A percentile compares a stretch with the other conserved stretches of the same genome.
These are phyloP conservation scores for Spea multiplicata DNA, from an alignment of 2,113 vertebrate genomes.

Conservation along the genomic window DNA sequence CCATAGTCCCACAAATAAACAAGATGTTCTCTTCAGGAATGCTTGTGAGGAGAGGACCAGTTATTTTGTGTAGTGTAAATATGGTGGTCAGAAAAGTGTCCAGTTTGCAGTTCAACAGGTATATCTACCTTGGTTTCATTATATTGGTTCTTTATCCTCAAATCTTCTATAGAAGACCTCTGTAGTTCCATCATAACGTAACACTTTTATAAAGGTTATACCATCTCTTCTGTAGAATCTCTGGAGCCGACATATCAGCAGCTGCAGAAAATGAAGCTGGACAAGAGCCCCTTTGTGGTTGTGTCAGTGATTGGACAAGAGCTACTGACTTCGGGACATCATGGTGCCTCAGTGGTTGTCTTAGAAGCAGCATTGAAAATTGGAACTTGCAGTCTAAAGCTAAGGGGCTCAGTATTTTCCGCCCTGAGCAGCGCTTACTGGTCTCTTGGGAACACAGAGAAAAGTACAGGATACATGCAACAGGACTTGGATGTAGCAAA, in stretches of 20 bases:
- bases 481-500: constrained; percentile 93
- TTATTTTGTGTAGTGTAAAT: too few relatives aligned
- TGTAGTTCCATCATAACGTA: not conserved
- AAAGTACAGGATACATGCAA: constrained; percentile 93
- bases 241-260: constrained; percentile 96
- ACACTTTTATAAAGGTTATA: not conserved
- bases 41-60: too few relatives aligned
- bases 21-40: too few relatives aligned
- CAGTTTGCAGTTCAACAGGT: not conserved
- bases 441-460: constrained; percentile 89
- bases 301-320: constrained; percentile 96
- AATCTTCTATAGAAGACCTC: too few relatives aligned
- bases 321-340: constrained; percentile 86
- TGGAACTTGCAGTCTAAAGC: constrained; percentile 94
- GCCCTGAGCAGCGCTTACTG: constrained; percentile 94
- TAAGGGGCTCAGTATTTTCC: constrained; percentile 92
- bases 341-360: constrained; percentile 88
- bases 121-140: too few relatives aligned
- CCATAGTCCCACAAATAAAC: too few relatives aligned
- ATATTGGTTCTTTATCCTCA: too few relatives aligned
- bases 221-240: constrained; percentile 69
- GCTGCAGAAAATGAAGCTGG: constrained; percentile 97
- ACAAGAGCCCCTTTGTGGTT: constrained; percentile 97
- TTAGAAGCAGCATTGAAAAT: constrained; percentile 95
- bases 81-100: too few relatives aligned